Evolutionary conservation across 2,888 invertebrate species (phyloP).

Genomic region (Dicyrtomina minuta): DNA sequence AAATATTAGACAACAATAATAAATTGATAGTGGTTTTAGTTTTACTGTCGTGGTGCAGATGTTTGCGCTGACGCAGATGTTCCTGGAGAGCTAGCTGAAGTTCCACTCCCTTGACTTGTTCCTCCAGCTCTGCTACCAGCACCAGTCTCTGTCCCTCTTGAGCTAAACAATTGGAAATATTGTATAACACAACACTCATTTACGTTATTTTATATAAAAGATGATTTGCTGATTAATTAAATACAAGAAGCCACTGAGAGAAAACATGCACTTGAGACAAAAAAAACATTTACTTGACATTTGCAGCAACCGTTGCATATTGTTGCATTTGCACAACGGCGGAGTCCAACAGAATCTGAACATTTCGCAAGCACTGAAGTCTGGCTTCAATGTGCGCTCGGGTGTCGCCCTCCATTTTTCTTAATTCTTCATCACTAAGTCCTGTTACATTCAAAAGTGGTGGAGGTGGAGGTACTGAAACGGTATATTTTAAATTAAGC

Average conservation of each 20-base stretch:
- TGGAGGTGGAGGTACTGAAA: constrained; percentile 70
- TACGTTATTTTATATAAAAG: neutral
- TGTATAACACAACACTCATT: neutral
- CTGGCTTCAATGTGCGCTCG: constrained; percentile 86
- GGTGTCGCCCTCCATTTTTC: constrained; percentile 84
- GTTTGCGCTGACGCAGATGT: neutral
- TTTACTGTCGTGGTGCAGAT: constrained; percentile 7
- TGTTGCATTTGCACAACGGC: constrained; percentile 93
- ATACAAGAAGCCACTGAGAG: neutral
- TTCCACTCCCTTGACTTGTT: constrained; percentile 1
- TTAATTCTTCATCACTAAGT: constrained; percentile 79
- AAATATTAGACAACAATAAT: constrained; percentile 2
- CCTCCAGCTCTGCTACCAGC: neutral
- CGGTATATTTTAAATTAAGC: no score
- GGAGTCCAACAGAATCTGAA: constrained; percentile 87
- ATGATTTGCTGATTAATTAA: neutral
- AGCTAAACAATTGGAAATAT: constrained; percentile 3
- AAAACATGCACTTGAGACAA: neutral
- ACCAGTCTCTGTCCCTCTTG: constrained; percentile 29
- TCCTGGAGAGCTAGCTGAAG: neutral
- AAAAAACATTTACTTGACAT: constrained; percentile 15
- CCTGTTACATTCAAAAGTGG: constrained; percentile 70
- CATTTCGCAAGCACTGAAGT: constrained; percentile 78
- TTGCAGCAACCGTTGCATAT: constrained; percentile 63
- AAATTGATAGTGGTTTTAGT: constrained; percentile 13